These are phyloP conservation scores for Beris morrisii DNA, from an alignment of 2,888 invertebrate species.

Conservation along the genomic window DNA sequence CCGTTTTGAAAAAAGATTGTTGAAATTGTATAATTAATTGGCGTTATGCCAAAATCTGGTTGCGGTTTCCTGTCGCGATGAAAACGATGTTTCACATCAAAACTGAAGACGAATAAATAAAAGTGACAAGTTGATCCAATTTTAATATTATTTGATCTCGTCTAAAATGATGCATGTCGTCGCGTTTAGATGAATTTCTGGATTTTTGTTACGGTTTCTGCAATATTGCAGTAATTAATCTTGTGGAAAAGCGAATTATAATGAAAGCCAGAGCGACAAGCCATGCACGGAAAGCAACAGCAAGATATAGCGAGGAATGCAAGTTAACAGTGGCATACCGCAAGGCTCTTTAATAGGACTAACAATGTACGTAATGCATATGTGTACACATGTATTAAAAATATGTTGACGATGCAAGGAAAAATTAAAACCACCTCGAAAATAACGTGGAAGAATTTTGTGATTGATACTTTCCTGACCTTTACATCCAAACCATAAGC, in stretches of 20 bases:
- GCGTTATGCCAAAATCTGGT: slow-evolving; percentile 1
- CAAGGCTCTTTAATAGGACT: too few relatives aligned
- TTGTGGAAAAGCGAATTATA: neutral
- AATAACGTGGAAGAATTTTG: too few relatives aligned
- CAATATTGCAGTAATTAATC: neutral
- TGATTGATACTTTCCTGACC: too few relatives aligned
- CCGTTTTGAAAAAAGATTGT: slow-evolving; percentile 3
- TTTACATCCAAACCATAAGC: too few relatives aligned
- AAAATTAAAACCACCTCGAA: too few relatives aligned
- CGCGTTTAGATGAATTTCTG: too few relatives aligned
- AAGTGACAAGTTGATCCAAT: neutral
- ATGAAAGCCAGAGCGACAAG: neutral
- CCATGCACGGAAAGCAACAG: neutral
- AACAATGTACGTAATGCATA: too few relatives aligned
- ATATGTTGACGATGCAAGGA: too few relatives aligned
- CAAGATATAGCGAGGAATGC: neutral
- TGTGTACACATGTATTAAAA: too few relatives aligned
- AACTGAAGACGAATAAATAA: neutral
- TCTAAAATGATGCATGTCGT: too few relatives aligned
- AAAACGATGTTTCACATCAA: neutral
- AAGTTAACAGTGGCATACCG: too few relatives aligned
- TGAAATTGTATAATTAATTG: slow-evolving; percentile 18
- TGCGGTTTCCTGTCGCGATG: slow-evolving; percentile 20
- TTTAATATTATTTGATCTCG: neutral
- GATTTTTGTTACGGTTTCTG: too few relatives aligned